Conservation (phyloP, 2,888 invertebrate species). For the Tuta absoluta region DNA sequence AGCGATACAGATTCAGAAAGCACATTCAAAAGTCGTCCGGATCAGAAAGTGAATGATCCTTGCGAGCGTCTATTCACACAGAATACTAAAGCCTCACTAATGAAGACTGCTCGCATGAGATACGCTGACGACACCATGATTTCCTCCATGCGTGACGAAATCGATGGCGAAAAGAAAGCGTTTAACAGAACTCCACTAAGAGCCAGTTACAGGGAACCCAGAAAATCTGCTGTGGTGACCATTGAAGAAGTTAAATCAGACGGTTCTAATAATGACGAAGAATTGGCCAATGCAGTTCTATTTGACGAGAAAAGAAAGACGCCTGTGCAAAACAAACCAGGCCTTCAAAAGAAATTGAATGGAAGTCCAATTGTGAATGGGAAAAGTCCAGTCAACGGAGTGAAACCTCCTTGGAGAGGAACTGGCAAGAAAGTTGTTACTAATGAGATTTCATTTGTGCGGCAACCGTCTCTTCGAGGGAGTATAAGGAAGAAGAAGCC, state of each 20-base stretch:
- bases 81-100: constrained; percentile 81
- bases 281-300: constrained; percentile 60
- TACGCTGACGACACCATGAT: constrained; percentile 76
- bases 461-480: constrained; percentile 68
- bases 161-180: constrained; percentile 71
- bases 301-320: constrained; percentile 69
- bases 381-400: constrained; percentile 54
- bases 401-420: constrained; percentile 75
- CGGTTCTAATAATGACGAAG: constrained; percentile 65
- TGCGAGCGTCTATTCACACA: constrained; percentile 79
- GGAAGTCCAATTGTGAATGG: constrained; percentile 59
- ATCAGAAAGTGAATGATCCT: constrained; percentile 64
- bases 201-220: constrained; percentile 65
- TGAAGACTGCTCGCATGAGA: constrained; percentile 83
- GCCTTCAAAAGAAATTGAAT: constrained; percentile 55
- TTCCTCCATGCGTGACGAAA: constrained; percentile 62
- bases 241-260: constrained; percentile 76
- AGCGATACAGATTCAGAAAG: constrained; percentile 85
- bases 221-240: constrained; percentile 73
- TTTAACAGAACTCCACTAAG: constrained; percentile 66
- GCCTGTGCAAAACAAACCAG: constrained; percentile 51
- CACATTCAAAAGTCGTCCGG: constrained; percentile 62
- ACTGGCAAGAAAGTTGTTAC: constrained; percentile 61
- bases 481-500: constrained; percentile 69
- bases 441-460: constrained; percentile 58